Base-by-base conservation (phyloP, 2,888 invertebrate genomes). In the Brachyptera putata region DNA sequence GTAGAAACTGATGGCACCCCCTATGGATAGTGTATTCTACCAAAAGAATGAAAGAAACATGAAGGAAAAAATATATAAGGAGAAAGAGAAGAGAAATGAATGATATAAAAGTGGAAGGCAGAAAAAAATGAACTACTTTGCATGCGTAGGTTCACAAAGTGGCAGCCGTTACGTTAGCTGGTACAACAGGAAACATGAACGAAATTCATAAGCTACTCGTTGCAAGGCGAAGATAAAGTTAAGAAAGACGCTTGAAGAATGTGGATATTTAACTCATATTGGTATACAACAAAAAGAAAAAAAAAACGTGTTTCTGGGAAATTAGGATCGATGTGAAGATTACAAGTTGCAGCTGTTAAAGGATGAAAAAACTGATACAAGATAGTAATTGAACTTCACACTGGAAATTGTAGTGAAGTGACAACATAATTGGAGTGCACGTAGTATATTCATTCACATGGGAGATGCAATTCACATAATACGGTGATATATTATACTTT, bases 131-230 rank as follows among this genome's bases (percentile, higher is more conserved):
- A 53, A 53, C 53, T 53, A 36, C 53, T 53, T 53, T 53, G 53
- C 53, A 53, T 53, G 53, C 53, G 53, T 53, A 53, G 24, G 36
- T 30, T 53, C 53, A 53, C 53, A 53, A 53, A 53, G 53, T 53
- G 53, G 53, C 53, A 36, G 34, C 53, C 30, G 53, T 43, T 11
- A n/a, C 43, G 43, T 43, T n/a, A n/a, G n/a, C 53, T 18, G 13
- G 34, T 53, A 53, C 53, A 36, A 22, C 53, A 18, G 21, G 34
- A 36, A 34, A 53, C 53, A 53, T 34, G 53, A 36, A 53, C 34
- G 53, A 53, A 53, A 53, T 53, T 53, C 53, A 53, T 53, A 53
- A 53, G 53, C 53, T 53, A 53, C 34, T 50, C 36, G 53, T 53
- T 53, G 14, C 16, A 53, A n/a, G n/a, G n/a, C n/a, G 53, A 53